A percentile compares a stretch with the other conserved stretches of the same genome.
These are phyloP conservation scores for Naja naja DNA, from an alignment of 2,113 vertebrate species.

Conservation along the genomic window DNA sequence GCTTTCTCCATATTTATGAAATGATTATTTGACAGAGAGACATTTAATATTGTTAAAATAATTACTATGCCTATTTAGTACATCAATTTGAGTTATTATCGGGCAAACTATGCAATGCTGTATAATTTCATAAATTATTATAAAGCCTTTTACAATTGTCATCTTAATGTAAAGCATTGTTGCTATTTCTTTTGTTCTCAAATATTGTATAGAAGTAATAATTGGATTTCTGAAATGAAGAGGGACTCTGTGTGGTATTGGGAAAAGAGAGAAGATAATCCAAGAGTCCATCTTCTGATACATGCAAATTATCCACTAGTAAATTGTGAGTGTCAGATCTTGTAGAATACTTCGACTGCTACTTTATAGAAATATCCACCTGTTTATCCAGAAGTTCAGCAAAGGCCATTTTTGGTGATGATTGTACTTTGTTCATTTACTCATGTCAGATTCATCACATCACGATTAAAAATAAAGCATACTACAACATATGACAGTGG, in stretches of 20 bases:
- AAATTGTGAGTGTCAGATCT: background rate
- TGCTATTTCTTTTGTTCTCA: slow-evolving; percentile 56
- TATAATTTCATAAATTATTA: slow-evolving; percentile 74
- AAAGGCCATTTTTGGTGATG: background rate
- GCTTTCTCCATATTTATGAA: slow-evolving; percentile 51
- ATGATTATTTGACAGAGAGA: slow-evolving; percentile 62
- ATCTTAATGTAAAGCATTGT: slow-evolving; percentile 42
- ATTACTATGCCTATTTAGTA: slow-evolving; percentile 64
- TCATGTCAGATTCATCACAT: background rate
- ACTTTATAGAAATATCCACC: background rate
- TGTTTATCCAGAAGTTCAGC: background rate
- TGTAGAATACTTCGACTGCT: background rate
- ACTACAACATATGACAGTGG: background rate
- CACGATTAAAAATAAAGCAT: background rate
- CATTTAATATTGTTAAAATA: slow-evolving; percentile 68
- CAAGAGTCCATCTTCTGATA: fast-evolving
- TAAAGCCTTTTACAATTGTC: slow-evolving; percentile 49
- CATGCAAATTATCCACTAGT: background rate
- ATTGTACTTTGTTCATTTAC: background rate
- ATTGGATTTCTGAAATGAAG: slow-evolving; percentile 38
- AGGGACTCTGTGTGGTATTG: fast-evolving
- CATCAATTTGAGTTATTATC: slow-evolving; percentile 67
- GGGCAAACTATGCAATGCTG: slow-evolving; percentile 59
- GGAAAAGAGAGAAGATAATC: background rate
- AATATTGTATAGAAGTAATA: slow-evolving; percentile 37